These are phyloP conservation scores for Brachionus manjavacas DNA, from an alignment of 1,140 invertebrate species.

Conservation along the genomic window DNA sequence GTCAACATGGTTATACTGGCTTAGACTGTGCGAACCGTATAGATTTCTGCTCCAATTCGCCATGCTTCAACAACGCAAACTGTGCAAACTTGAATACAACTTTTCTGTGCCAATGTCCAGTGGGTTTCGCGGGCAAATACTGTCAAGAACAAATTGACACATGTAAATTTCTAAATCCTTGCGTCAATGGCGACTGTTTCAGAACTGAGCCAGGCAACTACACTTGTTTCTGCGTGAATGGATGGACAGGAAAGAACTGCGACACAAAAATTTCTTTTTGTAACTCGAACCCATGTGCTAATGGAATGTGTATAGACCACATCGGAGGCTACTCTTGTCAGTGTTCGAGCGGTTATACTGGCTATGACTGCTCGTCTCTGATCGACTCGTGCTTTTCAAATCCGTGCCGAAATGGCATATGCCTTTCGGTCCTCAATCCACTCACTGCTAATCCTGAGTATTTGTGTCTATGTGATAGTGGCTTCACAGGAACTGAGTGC, in stretches of 20 bases:
- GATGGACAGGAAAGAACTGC: slow-evolving; percentile 33
- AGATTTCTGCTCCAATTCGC: not conserved
- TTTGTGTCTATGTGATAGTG: slow-evolving; percentile 69
- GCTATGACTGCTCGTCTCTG: slow-evolving; percentile 48
- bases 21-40: not conserved
- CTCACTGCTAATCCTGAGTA: not conserved
- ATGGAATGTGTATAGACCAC: slow-evolving; percentile 43
- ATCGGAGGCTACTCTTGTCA: slow-evolving; percentile 47
- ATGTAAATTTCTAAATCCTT: not conserved
- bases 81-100: slow-evolving; percentile 5
- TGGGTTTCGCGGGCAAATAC: not conserved
- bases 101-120: not conserved
- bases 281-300: slow-evolving; percentile 12
- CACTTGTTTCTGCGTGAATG: slow-evolving; percentile 8
- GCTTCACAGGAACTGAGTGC: slow-evolving; percentile 56
- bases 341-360: slow-evolving; percentile 52
- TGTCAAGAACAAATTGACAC: slow-evolving; percentile 5
- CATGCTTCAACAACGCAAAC: slow-evolving; percentile 49
- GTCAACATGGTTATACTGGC: slow-evolving; percentile 11
- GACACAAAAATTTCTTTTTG: slow-evolving; percentile 35
- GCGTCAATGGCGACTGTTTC: slow-evolving; percentile 16
- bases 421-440: not conserved
- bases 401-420: slow-evolving; percentile 36
- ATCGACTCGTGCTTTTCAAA: slow-evolving; percentile 11
- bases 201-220: not conserved